phyloP scores from a whole-genome alignment of 2,888 invertebrate species.

The Idaea dimidiata region DNA sequence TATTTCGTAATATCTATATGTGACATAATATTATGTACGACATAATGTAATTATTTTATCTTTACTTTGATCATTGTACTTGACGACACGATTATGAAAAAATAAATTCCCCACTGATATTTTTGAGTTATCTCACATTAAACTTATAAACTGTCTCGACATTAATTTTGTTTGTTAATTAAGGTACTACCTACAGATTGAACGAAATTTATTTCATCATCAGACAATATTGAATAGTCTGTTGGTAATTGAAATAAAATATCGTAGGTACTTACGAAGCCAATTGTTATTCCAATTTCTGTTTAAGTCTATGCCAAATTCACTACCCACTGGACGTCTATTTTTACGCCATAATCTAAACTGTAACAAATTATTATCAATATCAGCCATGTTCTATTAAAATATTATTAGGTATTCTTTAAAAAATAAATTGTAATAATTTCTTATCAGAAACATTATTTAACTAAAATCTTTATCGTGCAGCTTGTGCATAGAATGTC shows the following conservation, averaged over 20 bases:
- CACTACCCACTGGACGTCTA: conserved; percentile 67
- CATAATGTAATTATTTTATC: too few species aligned
- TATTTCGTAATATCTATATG: too few species aligned
- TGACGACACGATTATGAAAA: too few species aligned
- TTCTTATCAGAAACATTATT: not conserved
- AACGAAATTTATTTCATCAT: too few species aligned
- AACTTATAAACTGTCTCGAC: too few species aligned
- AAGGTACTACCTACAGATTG: too few species aligned
- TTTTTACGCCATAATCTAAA: conserved; percentile 83
- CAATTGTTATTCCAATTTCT: conserved; percentile 88
- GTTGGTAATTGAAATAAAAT: not conserved
- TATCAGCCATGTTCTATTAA: not conserved
- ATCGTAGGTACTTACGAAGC: conserved; percentile 73
- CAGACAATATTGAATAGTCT: too few species aligned
- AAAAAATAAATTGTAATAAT: not conserved
- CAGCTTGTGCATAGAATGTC: not conserved
- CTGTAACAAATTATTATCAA: conserved; percentile 6
- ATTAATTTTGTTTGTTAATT: too few species aligned
- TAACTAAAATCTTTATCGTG: not conserved
- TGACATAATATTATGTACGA: too few species aligned
- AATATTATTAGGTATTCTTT: not conserved
- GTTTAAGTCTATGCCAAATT: conserved; percentile 87
- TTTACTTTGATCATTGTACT: too few species aligned
- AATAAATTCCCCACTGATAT: too few species aligned
- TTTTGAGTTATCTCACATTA: too few species aligned